These are phyloP conservation scores for Alcis repandata DNA, from an alignment of 2,888 invertebrate genomes.

Conservation along the genomic window DNA sequence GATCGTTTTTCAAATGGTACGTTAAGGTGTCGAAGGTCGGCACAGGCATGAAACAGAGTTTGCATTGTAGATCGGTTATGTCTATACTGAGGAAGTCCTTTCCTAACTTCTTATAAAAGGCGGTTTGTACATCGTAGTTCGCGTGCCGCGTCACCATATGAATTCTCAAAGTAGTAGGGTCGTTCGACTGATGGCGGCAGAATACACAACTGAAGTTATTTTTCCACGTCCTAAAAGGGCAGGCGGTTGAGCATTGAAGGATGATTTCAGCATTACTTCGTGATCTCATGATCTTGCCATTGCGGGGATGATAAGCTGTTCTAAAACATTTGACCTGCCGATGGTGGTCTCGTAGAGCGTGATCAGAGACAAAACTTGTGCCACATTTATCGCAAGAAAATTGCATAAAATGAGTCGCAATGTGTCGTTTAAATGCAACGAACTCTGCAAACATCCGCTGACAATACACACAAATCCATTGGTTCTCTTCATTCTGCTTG, in stretches of 20 bases:
- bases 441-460: slow-evolving; percentile 69
- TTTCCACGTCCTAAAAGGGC: slow-evolving; percentile 80
- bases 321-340: slow-evolving; percentile 79
- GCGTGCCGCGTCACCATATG: slow-evolving; percentile 73
- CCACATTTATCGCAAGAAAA: slow-evolving; percentile 79
- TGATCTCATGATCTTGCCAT: slow-evolving; percentile 71
- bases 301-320: slow-evolving; percentile 76
- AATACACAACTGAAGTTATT: slow-evolving; percentile 81
- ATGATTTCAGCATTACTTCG: slow-evolving; percentile 79
- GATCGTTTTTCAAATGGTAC: slow-evolving; percentile 74
- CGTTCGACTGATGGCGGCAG: slow-evolving; percentile 76
- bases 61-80: slow-evolving; percentile 79
- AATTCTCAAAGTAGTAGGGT: slow-evolving; percentile 70
- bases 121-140: slow-evolving; percentile 75
- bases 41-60: slow-evolving; percentile 73
- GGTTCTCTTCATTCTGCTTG: slow-evolving; percentile 66
- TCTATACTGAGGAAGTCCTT: slow-evolving; percentile 80
- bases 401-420: slow-evolving; percentile 77
- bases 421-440: slow-evolving; percentile 74
- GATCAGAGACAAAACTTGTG: slow-evolving; percentile 75
- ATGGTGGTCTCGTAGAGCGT: slow-evolving; percentile 74
- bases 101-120: slow-evolving; percentile 80
- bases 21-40: slow-evolving; percentile 71
- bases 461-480: slow-evolving; percentile 76
- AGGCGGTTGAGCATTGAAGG: slow-evolving; percentile 77